Conservation (phyloP, 2,888 invertebrate genomes). For the Drosophila quasianomalipes region DNA sequence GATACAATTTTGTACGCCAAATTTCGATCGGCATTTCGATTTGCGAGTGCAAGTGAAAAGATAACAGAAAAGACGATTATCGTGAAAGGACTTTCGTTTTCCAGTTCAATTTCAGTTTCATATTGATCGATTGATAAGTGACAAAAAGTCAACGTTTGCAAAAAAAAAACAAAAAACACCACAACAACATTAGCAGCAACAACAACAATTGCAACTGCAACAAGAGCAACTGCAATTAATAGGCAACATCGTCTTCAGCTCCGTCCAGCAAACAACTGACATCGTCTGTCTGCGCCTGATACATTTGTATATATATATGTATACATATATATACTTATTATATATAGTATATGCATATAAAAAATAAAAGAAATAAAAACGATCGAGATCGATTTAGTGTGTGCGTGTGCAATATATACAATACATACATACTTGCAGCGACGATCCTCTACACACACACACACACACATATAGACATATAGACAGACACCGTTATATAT, state of each 20-base stretch:
- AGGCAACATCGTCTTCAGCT: slow-evolving; percentile 33
- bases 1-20: slow-evolving; percentile 27
- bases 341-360: slow-evolving; percentile 23
- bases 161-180: slow-evolving; percentile 12
- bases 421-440: slow-evolving; percentile 49
- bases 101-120: background rate
- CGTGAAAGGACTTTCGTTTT: slow-evolving; percentile 68
- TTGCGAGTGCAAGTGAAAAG: slow-evolving; percentile 32
- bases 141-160: slow-evolving; percentile 47
- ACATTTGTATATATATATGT: slow-evolving; percentile 24
- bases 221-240: slow-evolving; percentile 39
- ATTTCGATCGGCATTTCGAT: slow-evolving; percentile 16
- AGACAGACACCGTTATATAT: slow-evolving; percentile 36
- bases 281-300: slow-evolving; percentile 68
- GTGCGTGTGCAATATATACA: slow-evolving; percentile 54
- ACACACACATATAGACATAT: slow-evolving; percentile 16
- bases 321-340: slow-evolving; percentile 42
- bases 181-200: slow-evolving; percentile 24
- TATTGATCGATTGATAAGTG: slow-evolving; percentile 36
- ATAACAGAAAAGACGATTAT: slow-evolving; percentile 31
- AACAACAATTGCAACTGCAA: slow-evolving; percentile 40
- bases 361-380: slow-evolving; percentile 17
- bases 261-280: slow-evolving; percentile 70
- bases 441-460: slow-evolving; percentile 73
- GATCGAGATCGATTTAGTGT: slow-evolving; percentile 58